phyloP scores from a whole-genome alignment of 2,113 vertebrate species.

The Mugil cephalus region DNA sequence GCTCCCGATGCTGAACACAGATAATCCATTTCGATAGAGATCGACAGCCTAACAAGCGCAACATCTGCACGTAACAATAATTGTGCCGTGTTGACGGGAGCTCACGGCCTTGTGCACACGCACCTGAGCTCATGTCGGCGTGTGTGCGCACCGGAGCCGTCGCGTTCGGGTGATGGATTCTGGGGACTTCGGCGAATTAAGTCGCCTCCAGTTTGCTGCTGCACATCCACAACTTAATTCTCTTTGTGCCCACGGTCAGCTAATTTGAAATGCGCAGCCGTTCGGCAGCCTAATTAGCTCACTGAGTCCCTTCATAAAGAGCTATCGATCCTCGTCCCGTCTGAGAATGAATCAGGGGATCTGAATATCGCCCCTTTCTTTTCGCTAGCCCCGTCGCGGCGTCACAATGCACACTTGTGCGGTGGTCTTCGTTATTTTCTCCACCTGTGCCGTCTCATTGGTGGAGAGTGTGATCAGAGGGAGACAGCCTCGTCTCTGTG shows the following conservation, averaged over 20 bases:
- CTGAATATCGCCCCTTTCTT: conserved; percentile 48
- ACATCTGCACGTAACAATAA: conserved; percentile 66
- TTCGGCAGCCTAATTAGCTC: conserved; percentile 70
- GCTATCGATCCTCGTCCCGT: conserved; percentile 70
- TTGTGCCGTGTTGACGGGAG: conserved; percentile 45
- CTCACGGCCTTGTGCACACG: conserved; percentile 22
- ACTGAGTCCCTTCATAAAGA: conserved; percentile 74
- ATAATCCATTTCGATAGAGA: conserved; percentile 71
- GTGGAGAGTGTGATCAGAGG: conserved; percentile 86
- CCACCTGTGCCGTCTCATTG: conserved; percentile 83
- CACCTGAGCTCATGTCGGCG: conserved; percentile 50
- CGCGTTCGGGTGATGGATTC: conserved; percentile 11
- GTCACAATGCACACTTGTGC: too few relatives aligned
- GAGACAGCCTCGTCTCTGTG: conserved; percentile 74
- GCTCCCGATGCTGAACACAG: conserved; percentile 62
- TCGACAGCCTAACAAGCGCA: conserved; percentile 59
- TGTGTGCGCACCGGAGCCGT: conserved; percentile 1
- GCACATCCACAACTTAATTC: conserved; percentile 51
- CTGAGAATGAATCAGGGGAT: conserved; percentile 55
- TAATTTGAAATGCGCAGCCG: conserved; percentile 64
- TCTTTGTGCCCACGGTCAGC: conserved; percentile 41
- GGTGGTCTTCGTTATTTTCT: too few relatives aligned
- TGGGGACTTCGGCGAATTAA: conserved; percentile 21
- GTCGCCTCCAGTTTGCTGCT: conserved; percentile 52
- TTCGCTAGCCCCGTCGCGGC: too few relatives aligned